Evolutionary conservation across 2,113 vertebrate species (phyloP).

Genomic region (Kobus ellipsiprymnus): DNA sequence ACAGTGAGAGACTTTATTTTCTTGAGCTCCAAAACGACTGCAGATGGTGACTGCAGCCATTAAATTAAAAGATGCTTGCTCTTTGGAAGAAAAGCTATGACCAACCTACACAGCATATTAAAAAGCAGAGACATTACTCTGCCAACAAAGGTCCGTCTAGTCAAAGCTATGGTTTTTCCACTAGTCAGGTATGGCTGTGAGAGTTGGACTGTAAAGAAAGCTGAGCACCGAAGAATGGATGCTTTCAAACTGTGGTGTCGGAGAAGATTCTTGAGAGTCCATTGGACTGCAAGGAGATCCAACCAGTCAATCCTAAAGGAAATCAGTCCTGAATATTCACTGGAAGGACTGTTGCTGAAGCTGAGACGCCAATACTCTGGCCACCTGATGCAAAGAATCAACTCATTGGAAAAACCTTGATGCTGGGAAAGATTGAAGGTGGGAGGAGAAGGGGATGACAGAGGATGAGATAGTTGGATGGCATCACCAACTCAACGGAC

Average conservation of each 20-base stretch:
- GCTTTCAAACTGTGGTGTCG: neutral
- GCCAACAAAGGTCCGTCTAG: neutral
- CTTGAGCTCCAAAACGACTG: neutral
- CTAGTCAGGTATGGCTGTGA: neutral
- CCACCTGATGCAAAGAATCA: neutral
- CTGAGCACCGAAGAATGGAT: neutral
- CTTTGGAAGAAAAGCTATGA: neutral
- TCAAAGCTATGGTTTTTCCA: neutral
- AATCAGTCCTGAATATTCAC: neutral
- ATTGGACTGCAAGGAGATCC: rapidly evolving
- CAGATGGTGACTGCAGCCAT: neutral
- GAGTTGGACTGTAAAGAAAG: neutral
- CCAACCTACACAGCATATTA: neutral
- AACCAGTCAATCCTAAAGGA: neutral
- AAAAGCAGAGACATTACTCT: neutral
- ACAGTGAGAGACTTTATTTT: neutral
- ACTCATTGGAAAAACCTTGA: neutral
- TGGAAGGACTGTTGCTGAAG: neutral
- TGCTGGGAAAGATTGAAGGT: neutral
- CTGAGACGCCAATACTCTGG: neutral
- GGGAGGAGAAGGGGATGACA: neutral
- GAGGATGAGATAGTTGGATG: neutral
- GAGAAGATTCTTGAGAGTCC: neutral
- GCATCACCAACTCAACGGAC: neutral
- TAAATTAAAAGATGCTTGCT: neutral